These are phyloP conservation scores for Mirounga angustirostris DNA, from an alignment of 2,113 vertebrate genomes.

Conservation along the genomic window DNA sequence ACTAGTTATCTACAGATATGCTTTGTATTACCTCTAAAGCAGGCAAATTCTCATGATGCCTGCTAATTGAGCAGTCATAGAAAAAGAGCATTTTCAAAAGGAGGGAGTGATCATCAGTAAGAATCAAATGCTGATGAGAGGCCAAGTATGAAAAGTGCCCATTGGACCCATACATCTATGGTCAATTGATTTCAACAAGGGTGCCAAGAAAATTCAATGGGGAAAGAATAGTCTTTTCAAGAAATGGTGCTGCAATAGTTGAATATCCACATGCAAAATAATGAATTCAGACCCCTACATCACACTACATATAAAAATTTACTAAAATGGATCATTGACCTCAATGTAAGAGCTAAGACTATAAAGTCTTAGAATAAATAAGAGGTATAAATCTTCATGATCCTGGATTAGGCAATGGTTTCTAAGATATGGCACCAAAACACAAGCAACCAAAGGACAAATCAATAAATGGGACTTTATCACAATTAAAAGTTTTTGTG, in stretches of 20 bases:
- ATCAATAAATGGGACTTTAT: neutral
- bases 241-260: neutral
- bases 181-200: neutral
- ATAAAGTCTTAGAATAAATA: neutral
- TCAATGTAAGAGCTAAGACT: neutral
- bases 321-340: neutral
- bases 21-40: neutral
- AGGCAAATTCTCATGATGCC: neutral
- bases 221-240: neutral
- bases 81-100: neutral
- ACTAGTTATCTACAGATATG: neutral
- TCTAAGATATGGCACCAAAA: neutral
- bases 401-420: neutral
- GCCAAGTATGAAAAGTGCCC: neutral
- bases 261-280: neutral
- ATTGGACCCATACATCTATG: neutral
- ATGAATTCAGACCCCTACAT: neutral
- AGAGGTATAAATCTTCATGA: neutral
- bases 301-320: neutral
- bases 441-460: neutral
- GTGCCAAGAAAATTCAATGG: neutral
- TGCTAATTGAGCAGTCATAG: neutral
- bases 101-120: neutral
- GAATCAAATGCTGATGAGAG: neutral
- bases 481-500: neutral